These are phyloP conservation scores for Pluvianellus socialis DNA, from an alignment of 2,113 vertebrate genomes.

Conservation along the genomic window DNA sequence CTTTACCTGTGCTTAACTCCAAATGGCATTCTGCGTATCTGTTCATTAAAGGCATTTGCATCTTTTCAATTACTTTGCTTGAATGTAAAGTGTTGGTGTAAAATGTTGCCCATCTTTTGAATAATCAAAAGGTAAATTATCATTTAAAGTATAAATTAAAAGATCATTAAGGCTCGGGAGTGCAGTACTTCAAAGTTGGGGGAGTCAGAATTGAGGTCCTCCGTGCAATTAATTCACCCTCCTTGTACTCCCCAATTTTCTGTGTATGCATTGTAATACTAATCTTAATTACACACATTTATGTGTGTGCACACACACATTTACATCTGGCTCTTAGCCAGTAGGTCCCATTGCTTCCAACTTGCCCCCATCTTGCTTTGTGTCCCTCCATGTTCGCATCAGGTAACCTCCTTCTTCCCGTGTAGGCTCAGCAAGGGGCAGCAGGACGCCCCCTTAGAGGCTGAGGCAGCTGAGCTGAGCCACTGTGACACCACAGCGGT, in stretches of 20 bases:
- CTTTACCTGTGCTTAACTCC: not conserved
- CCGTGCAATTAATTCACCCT: slow-evolving; percentile 15
- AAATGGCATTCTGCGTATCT: slow-evolving; percentile 24
- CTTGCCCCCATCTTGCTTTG: not conserved
- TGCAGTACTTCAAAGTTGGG: slow-evolving; percentile 40
- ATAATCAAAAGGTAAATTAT: slow-evolving; percentile 47
- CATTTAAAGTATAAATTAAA: slow-evolving; percentile 59
- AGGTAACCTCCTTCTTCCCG: not conserved
- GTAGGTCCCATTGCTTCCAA: not conserved
- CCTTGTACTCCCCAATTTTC: not conserved
- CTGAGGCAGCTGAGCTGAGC: not conserved
- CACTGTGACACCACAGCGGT: fast-evolving
- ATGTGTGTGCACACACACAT: not conserved
- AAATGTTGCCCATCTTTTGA: slow-evolving; percentile 42
- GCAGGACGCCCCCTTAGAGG: not conserved
- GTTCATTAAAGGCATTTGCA: slow-evolving; percentile 26
- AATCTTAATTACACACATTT: slow-evolving; percentile 13
- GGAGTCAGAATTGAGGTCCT: slow-evolving; percentile 16
- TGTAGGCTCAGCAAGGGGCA: not conserved
- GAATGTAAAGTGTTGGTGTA: slow-evolving; percentile 49
- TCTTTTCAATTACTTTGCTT: slow-evolving; percentile 51
- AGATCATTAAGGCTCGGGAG: slow-evolving; percentile 36
- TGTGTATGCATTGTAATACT: not conserved
- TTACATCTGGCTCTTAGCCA: not conserved
- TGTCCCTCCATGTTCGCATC: fast-evolving